These are phyloP conservation scores for Tromatobia lineatoria DNA, from an alignment of 2,888 invertebrate genomes.

Conservation along the genomic window DNA sequence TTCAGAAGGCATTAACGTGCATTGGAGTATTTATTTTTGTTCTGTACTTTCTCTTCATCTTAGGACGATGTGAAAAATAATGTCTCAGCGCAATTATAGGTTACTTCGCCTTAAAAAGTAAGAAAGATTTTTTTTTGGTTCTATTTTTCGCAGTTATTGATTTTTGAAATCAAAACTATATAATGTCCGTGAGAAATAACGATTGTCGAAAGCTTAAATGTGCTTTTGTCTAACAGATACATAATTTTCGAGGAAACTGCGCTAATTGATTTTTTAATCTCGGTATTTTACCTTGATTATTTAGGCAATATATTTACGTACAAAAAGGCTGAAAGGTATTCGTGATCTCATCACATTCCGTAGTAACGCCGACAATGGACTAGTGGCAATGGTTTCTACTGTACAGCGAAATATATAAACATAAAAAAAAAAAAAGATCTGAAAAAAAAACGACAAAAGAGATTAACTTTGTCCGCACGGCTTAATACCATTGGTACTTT, in stretches of 20 bases:
- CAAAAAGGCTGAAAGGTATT: slow-evolving; percentile 8
- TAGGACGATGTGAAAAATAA: not conserved
- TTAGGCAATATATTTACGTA: slow-evolving; percentile 9
- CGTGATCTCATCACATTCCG: slow-evolving; percentile 19
- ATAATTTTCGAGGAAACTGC: not conserved
- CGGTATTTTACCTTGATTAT: slow-evolving; percentile 3
- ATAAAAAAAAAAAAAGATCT: not conserved
- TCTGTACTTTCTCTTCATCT: not conserved
- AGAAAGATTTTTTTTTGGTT: not conserved
- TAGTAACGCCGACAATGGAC: slow-evolving; percentile 13
- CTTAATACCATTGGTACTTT: slow-evolving; percentile 25
- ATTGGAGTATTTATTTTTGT: not conserved
- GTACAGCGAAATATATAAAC: slow-evolving; percentile 44
- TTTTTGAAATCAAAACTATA: not conserved
- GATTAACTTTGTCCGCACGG: slow-evolving; percentile 7
- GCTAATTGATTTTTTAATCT: not conserved
- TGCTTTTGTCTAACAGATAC: not conserved
- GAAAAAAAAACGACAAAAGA: not conserved
- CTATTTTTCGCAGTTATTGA: not conserved
- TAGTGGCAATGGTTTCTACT: slow-evolving; percentile 36
- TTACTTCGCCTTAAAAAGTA: not conserved
- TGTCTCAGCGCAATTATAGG: not conserved
- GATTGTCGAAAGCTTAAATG: not conserved
- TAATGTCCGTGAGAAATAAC: not conserved
- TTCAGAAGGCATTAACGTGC: not conserved